Conservation (phyloP, 1,140 invertebrate genomes). For the Elymnias hypermnestra region DNA sequence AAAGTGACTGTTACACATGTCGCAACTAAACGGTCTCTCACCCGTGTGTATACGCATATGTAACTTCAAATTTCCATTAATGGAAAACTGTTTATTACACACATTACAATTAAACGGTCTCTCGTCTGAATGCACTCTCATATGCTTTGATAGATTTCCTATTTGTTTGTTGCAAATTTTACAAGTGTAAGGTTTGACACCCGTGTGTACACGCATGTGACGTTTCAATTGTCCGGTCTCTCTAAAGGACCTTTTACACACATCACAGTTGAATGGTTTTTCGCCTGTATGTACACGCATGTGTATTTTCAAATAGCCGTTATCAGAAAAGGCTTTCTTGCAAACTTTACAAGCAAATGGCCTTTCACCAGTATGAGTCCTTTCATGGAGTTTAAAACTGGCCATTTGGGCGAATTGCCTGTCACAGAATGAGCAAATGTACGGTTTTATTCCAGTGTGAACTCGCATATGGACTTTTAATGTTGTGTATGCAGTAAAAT, state of each 20-base stretch:
- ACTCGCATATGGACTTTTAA: constrained; percentile 80
- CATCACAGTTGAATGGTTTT: constrained; percentile 43
- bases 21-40: constrained; percentile 53
- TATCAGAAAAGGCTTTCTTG: constrained; percentile 64
- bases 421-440: constrained; percentile 86
- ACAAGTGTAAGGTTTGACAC: background rate
- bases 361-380: constrained; percentile 88
- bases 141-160: constrained; percentile 86
- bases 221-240: too few species aligned
- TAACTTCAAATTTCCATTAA: constrained; percentile 16
- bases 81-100: constrained; percentile 57
- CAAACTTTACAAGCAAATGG: constrained; percentile 83
- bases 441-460: constrained; percentile 79
- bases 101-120: constrained; percentile 86
- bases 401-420: constrained; percentile 84
- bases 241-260: too few species aligned
- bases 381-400: constrained; percentile 88
- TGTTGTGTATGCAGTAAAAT: constrained; percentile 66
- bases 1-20: constrained; percentile 14
- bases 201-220: background rate
- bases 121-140: constrained; percentile 88
- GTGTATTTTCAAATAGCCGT: constrained; percentile 65
- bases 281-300: constrained; percentile 69
- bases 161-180: too few species aligned
- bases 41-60: constrained; percentile 70